Evolutionary conservation across 1,140 invertebrate species (phyloP).

Genomic region (Patella vulgata): DNA sequence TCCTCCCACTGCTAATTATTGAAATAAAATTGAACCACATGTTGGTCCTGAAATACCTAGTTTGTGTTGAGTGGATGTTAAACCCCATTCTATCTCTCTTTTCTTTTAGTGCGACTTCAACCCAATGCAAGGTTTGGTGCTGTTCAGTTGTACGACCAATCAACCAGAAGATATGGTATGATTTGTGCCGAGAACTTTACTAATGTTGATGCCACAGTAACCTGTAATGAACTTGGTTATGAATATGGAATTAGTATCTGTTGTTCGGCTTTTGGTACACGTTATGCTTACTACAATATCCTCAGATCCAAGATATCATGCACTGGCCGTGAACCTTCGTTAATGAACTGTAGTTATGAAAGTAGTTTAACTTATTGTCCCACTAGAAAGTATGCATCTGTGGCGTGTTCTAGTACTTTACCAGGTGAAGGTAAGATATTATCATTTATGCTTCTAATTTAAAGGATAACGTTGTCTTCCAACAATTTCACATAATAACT

Average conservation of each 20-base stretch:
- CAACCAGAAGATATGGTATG: slow-evolving; percentile 16
- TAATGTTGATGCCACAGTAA: slow-evolving; percentile 38
- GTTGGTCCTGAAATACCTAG: too few relatives aligned
- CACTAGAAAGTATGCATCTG: slow-evolving; percentile 43
- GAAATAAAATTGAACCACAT: too few relatives aligned
- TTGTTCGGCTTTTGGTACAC: slow-evolving; percentile 46
- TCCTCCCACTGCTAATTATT: too few relatives aligned
- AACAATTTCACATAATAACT: too few relatives aligned
- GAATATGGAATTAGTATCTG: slow-evolving; percentile 47
- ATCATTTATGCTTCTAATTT: too few relatives aligned
- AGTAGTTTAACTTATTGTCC: slow-evolving; percentile 18
- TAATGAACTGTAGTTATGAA: slow-evolving; percentile 37
- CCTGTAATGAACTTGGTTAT: slow-evolving; percentile 44
- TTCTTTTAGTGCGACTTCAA: slow-evolving; percentile 26
- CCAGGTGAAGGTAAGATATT: slow-evolving; percentile 41
- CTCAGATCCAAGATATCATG: slow-evolving; percentile 34
- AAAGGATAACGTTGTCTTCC: too few relatives aligned
- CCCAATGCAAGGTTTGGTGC: slow-evolving; percentile 38
- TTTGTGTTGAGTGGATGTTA: neutral
- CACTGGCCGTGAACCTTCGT: slow-evolving; percentile 37
- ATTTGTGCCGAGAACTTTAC: slow-evolving; percentile 44
- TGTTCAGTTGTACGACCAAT: slow-evolving; percentile 33
- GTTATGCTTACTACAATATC: slow-evolving; percentile 25
- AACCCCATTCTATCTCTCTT: neutral
- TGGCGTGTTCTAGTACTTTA: slow-evolving; percentile 42